Conservation (phyloP, 2,113 vertebrate species). For the Gobius niger region DNA sequence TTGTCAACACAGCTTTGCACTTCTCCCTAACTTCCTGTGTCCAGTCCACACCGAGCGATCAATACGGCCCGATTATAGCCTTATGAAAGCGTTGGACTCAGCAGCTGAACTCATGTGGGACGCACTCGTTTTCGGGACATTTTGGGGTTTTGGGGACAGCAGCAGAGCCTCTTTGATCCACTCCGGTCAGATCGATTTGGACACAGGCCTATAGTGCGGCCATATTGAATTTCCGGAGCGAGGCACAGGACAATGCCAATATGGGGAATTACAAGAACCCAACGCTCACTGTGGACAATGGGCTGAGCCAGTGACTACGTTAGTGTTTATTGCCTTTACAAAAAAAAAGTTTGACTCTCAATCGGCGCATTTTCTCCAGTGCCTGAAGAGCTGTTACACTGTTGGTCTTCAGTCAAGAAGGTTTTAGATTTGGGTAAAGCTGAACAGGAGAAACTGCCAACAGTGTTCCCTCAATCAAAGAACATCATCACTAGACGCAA, state of each 20-base stretch:
- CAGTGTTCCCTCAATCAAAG: no score
- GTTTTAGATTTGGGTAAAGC: no score
- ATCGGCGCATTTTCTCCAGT: no score
- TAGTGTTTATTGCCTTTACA: no score
- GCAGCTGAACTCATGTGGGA: background rate
- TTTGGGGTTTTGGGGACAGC: background rate
- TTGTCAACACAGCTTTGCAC: background rate
- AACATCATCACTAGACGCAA: no score
- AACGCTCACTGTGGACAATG: background rate
- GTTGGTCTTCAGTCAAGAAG: no score
- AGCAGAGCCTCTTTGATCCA: background rate
- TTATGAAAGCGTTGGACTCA: background rate
- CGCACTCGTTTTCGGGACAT: background rate
- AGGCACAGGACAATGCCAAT: background rate
- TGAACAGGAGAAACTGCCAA: no score
- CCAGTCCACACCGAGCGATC: background rate
- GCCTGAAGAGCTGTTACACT: no score
- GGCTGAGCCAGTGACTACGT: background rate
- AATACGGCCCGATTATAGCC: background rate
- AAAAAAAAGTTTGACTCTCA: no score
- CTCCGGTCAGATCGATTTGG: background rate
- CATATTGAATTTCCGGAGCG: background rate
- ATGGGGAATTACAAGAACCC: background rate
- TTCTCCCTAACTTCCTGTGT: background rate
- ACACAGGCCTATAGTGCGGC: background rate